Percentiles rank a stretch among this genome's conserved stretches.
These are phyloP conservation scores for Urocolius indicus DNA, from an alignment of 2,113 vertebrate genomes.

Conservation along the genomic window DNA sequence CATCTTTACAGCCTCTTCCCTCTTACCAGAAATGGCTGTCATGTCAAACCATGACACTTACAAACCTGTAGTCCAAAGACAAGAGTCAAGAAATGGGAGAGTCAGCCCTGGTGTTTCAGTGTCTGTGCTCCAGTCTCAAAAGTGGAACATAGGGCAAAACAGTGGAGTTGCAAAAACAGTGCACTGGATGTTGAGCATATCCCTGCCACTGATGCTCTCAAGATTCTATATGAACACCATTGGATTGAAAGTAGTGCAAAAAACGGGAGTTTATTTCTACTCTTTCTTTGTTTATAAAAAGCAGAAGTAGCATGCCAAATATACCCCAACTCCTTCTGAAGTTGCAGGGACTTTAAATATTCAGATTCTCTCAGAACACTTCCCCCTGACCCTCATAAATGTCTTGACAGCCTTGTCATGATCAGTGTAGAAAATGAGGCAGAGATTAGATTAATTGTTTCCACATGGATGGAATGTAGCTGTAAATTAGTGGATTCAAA, in stretches of 20 bases:
- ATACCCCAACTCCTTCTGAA: constrained; percentile 7
- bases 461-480: constrained; percentile 35
- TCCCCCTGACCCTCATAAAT: background rate
- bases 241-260: background rate
- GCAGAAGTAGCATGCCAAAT: background rate
- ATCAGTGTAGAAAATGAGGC: constrained; percentile 23
- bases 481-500: constrained; percentile 28
- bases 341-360: background rate
- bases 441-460: constrained; percentile 60
- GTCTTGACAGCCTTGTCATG: constrained; percentile 35
- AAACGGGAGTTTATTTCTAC: background rate
- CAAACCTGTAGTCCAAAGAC: background rate
- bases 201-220: background rate
- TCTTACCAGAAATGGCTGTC: too few relatives aligned
- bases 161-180: background rate
- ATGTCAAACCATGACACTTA: too few relatives aligned
- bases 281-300: constrained; percentile 25
- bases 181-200: background rate
- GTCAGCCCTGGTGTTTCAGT: background rate
- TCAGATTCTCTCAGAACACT: background rate
- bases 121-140: rapidly evolving
- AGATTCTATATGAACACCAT: rapidly evolving
- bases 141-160: background rate
- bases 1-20: too few relatives aligned
- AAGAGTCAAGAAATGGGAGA: background rate